Evolutionary conservation across 1,140 invertebrate genomes (phyloP).

Genomic region (Neodiprion fabricii): DNA sequence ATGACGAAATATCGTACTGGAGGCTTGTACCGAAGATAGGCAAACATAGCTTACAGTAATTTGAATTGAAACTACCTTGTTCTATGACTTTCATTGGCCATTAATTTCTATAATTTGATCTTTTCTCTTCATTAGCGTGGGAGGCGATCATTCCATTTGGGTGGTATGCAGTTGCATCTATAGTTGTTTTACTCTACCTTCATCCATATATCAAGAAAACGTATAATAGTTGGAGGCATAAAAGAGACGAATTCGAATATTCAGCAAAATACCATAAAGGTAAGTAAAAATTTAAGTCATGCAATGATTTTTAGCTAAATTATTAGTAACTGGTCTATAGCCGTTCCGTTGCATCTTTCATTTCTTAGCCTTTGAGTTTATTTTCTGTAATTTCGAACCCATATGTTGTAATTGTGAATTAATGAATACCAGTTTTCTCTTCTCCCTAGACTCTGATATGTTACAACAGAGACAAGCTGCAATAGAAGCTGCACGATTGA

Average conservation of each 20-base stretch:
- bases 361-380: not conserved
- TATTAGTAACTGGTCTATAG: not conserved
- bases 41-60: too few relatives aligned
- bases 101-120: not conserved
- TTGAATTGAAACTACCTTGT: not conserved
- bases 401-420: constrained; percentile 22
- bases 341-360: not conserved
- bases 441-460: constrained; percentile 54
- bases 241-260: constrained; percentile 50
- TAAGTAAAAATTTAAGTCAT: constrained; percentile 27
- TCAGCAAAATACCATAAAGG: constrained; percentile 58
- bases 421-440: constrained; percentile 16
- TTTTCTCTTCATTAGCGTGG: constrained; percentile 41
- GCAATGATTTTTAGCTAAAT: not conserved
- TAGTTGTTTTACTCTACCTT: constrained; percentile 36
- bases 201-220: constrained; percentile 45
- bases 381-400: constrained; percentile 6
- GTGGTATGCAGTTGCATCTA: constrained; percentile 47
- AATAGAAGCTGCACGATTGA: constrained; percentile 48
- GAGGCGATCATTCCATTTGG: constrained; percentile 40
- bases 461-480: constrained; percentile 40
- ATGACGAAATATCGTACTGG: too few relatives aligned
- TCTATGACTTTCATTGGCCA: not conserved
- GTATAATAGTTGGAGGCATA: constrained; percentile 45
- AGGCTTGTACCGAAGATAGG: too few relatives aligned